Evolutionary conservation across 1,140 invertebrate species (phyloP).

Genomic region (Drosophila sturtevanti): DNA sequence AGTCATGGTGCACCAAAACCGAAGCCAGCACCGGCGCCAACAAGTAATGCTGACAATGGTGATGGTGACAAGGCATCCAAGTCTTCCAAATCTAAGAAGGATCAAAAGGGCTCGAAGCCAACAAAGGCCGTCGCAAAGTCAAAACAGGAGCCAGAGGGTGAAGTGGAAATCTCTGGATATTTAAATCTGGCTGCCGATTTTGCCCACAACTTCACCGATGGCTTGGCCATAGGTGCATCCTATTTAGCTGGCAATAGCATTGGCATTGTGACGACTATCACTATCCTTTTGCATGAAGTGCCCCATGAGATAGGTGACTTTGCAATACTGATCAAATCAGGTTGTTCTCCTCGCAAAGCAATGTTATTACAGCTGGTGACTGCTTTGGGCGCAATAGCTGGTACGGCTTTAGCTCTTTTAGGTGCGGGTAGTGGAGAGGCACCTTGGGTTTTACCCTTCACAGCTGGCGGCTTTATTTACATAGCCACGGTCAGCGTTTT

Average conservation of each 20-base stretch:
- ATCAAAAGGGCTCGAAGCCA: slow-evolving; percentile 72
- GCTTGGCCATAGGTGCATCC: slow-evolving; percentile 95
- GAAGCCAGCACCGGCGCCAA: slow-evolving; percentile 66
- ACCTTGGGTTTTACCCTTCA: slow-evolving; percentile 97
- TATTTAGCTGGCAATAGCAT: slow-evolving; percentile 94
- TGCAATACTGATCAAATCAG: slow-evolving; percentile 95
- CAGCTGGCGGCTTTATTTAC: slow-evolving; percentile 97
- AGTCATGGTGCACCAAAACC: slow-evolving; percentile 74
- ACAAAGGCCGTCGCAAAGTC: neutral
- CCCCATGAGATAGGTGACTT: slow-evolving; percentile 99
- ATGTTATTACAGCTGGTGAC: slow-evolving; percentile 96
- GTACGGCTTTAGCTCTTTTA: slow-evolving; percentile 93
- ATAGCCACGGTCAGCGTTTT: slow-evolving; percentile 96
- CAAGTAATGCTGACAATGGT: slow-evolving; percentile 74
- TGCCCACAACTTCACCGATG: slow-evolving; percentile 99
- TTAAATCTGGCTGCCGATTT: slow-evolving; percentile 97
- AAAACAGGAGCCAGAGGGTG: slow-evolving; percentile 71
- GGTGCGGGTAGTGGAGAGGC: slow-evolving; percentile 85
- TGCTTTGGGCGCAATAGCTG: slow-evolving; percentile 96
- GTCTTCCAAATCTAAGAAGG: slow-evolving; percentile 52
- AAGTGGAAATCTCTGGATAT: slow-evolving; percentile 92
- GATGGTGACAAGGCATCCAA: slow-evolving; percentile 78
- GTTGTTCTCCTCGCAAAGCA: slow-evolving; percentile 95
- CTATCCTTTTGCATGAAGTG: slow-evolving; percentile 96
- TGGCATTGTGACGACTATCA: slow-evolving; percentile 95